phyloP scores from a whole-genome alignment of 2,113 vertebrate species.

The Carollia perspicillata region DNA sequence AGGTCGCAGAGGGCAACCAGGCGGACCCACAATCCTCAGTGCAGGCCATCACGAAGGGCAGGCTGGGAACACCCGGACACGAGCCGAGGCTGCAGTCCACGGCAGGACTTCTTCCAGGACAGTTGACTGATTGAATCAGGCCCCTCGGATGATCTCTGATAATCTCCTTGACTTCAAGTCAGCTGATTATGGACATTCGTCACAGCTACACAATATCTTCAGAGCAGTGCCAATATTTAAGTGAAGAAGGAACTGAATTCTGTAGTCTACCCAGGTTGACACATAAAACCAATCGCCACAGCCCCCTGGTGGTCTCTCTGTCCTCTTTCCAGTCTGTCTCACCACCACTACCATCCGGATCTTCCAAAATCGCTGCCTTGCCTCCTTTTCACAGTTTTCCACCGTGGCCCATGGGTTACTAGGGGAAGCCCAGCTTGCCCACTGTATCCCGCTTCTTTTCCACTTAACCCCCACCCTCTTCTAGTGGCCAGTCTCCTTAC shows the following conservation, averaged over 20 bases:
- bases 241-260: not conserved
- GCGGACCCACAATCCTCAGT: not conserved
- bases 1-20: too few relatives aligned
- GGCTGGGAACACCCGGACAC: not conserved
- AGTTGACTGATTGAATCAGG: not conserved
- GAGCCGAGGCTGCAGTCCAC: not conserved
- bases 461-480: not conserved
- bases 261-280: not conserved
- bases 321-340: not conserved
- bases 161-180: not conserved
- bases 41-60: not conserved
- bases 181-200: not conserved
- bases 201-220: not conserved
- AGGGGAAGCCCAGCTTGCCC: not conserved
- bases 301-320: not conserved
- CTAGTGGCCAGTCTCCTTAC: not conserved
- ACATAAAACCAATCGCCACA: not conserved
- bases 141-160: not conserved
- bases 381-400: not conserved
- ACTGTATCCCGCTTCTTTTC: not conserved
- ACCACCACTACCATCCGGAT: not conserved
- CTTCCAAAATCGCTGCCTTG: not conserved
- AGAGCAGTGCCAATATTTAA: not conserved
- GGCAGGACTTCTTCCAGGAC: not conserved
- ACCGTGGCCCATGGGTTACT: not conserved